Conservation (phyloP, 2,888 invertebrate species). For the Calephelis perditalis region DNA sequence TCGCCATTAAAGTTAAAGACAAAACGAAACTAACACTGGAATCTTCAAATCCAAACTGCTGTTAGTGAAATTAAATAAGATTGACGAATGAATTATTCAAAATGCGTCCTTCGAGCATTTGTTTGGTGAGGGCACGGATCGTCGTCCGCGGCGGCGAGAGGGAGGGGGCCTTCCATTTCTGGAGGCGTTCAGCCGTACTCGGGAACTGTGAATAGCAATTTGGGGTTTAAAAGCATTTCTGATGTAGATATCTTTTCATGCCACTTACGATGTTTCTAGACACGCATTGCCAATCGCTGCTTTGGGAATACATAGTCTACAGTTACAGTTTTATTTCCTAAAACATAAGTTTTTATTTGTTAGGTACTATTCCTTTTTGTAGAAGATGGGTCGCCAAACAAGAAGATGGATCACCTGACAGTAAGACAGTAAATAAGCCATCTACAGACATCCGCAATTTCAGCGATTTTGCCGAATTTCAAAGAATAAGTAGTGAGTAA, state of each 20-base stretch:
- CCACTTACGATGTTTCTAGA: neutral
- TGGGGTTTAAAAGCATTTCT: slow-evolving; percentile 7
- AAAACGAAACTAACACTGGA: neutral
- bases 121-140: slow-evolving; percentile 6
- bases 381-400: too few relatives aligned
- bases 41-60: neutral
- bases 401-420: too few relatives aligned
- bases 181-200: slow-evolving; percentile 1
- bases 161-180: slow-evolving; percentile 2
- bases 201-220: slow-evolving; percentile 9
- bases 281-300: too few relatives aligned
- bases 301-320: too few relatives aligned
- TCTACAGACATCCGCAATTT: too few relatives aligned
- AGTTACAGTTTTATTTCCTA: too few relatives aligned
- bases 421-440: too few relatives aligned
- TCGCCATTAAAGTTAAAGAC: neutral
- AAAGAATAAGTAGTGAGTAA: too few relatives aligned
- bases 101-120: slow-evolving; percentile 8
- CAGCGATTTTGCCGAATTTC: too few relatives aligned
- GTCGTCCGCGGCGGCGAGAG: neutral
- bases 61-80: slow-evolving; percentile 9
- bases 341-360: too few relatives aligned
- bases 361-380: too few relatives aligned
- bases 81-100: slow-evolving; percentile 8
- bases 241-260: neutral